Evolutionary conservation across 2,113 vertebrate genomes (phyloP), one percentile per base, ranked within the genome.

Genomic region (Colistium nudipinnis): DNA sequence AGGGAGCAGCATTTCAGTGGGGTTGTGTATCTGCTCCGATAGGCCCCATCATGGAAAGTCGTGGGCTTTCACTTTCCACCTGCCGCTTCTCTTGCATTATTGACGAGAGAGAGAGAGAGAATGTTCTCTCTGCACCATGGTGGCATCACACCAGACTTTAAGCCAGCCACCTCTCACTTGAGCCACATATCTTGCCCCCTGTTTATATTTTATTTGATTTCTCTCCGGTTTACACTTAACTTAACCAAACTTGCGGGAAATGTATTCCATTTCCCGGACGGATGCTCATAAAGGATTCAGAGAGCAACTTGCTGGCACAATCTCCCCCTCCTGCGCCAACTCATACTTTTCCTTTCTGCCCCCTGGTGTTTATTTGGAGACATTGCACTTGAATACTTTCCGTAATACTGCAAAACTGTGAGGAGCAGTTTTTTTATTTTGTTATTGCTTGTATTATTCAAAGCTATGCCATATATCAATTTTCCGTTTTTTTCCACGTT

Each of bases 81-180:
- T 76, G 68, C 74, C 78, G 59, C 44, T 60, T 39, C 36, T 61
- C 13, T 1, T 78, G 52, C n/a, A 71, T 78, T 71, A 65, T 70
- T 83, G 12, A 80, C 49, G 12, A 31, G 10, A 64, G 33, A 51
- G 12, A 31, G 10, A 64, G 33, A 51, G 7, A 20, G 11, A 13
- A 55, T 16, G 6, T 52, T 39, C 52, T 60, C 41, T 53, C 17
- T 19, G 16, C 31, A 30, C 14, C 22, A 22, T 2, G 14, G 64
- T 45, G 24, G 20, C 31, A 33, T 56, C 36, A 62, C 12, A 47
- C 22, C 48, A 24, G 11, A 49, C 25, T 54, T 22, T 25, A 51
- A 38, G 59, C 14, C 22, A 27, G 22, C 14, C 38, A n/a, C 6
- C 0, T 47, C 25, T n/a, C 1, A 53, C 41, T 45, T n/a, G 24